These are phyloP conservation scores for Agrilus mali DNA, from an alignment of 2,888 invertebrate genomes.

Conservation along the genomic window DNA sequence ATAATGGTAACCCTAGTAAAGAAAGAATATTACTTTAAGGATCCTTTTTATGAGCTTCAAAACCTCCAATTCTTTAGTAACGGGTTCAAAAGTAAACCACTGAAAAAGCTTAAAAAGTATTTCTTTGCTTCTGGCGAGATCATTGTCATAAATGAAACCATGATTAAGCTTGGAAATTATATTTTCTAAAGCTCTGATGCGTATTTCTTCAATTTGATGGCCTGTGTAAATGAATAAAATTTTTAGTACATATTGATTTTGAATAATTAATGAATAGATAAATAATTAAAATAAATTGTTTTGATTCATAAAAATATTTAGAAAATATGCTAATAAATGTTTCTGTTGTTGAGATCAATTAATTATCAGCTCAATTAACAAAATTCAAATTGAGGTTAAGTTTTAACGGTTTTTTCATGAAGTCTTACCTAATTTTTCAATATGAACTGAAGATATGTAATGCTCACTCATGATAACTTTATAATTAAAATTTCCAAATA, in stretches of 20 bases:
- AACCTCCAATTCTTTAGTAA: constrained; percentile 42
- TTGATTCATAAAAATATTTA: too few relatives aligned
- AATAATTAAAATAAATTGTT: too few relatives aligned
- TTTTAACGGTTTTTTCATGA: not conserved
- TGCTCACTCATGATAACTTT: too few relatives aligned
- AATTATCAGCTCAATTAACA: too few relatives aligned
- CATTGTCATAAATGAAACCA: constrained; percentile 48
- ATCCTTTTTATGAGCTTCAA: constrained; percentile 42
- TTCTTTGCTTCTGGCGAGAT: constrained; percentile 44
- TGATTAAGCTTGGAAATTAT: constrained; percentile 47
- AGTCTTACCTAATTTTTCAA: constrained; percentile 27
- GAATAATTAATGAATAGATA: too few relatives aligned
- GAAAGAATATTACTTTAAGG: constrained; percentile 40
- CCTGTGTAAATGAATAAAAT: constrained; percentile 18
- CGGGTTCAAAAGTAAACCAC: constrained; percentile 47
- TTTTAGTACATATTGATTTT: too few relatives aligned
- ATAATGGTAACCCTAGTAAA: constrained; percentile 1
- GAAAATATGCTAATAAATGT: too few relatives aligned
- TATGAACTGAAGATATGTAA: constrained; percentile 23
- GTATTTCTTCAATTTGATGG: constrained; percentile 32
- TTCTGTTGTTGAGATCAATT: too few relatives aligned
- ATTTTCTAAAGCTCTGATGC: constrained; percentile 30
- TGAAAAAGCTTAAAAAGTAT: constrained; percentile 44
- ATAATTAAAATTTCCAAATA: not conserved
- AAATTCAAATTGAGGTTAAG: constrained; percentile 4